Evolutionary conservation across 2,113 vertebrate genomes (phyloP).

Genomic region (Hippoglossus stenolepis): DNA sequence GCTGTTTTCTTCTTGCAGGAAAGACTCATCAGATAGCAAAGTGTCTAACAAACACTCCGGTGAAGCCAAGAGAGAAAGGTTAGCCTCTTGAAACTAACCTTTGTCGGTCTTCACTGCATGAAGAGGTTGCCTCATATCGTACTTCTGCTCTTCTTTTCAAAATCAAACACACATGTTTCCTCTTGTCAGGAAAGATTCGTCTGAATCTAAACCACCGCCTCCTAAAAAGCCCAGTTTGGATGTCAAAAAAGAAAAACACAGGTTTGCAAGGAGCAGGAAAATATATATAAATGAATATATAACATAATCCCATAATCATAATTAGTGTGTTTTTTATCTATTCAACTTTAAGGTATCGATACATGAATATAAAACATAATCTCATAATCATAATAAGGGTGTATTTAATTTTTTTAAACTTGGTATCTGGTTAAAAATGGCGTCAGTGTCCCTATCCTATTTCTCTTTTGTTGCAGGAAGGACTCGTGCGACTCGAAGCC

Average conservation of each 20-base stretch:
- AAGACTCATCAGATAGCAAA: constrained; percentile 77
- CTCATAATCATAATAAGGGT: not conserved
- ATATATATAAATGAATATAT: not conserved
- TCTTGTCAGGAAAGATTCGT: constrained; percentile 77
- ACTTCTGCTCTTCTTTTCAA: not conserved
- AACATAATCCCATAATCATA: too few relatives aligned
- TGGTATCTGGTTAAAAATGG: not conserved
- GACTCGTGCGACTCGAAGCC: constrained; percentile 78
- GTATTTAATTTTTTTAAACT: too few relatives aligned
- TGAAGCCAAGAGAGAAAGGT: constrained; percentile 83
- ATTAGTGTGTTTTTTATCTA: not conserved
- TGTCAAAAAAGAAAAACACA: constrained; percentile 80
- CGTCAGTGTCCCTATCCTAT: not conserved
- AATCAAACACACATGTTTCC: constrained; percentile 46
- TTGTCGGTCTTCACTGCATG: not conserved
- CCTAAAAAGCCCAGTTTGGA: constrained; percentile 70
- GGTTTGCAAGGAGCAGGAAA: constrained; percentile 67
- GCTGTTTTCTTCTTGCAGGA: constrained; percentile 74
- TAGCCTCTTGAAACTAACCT: constrained; percentile 16
- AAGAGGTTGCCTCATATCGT: not conserved
- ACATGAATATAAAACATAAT: not conserved
- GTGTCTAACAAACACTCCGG: constrained; percentile 68
- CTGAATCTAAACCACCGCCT: constrained; percentile 67
- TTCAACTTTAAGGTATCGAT: too few relatives aligned
- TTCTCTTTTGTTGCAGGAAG: constrained; percentile 68